Base-by-base conservation (phyloP, 30 jellyfish, hydroid and myxozoan species). In the Cassiopea xamachana region DNA sequence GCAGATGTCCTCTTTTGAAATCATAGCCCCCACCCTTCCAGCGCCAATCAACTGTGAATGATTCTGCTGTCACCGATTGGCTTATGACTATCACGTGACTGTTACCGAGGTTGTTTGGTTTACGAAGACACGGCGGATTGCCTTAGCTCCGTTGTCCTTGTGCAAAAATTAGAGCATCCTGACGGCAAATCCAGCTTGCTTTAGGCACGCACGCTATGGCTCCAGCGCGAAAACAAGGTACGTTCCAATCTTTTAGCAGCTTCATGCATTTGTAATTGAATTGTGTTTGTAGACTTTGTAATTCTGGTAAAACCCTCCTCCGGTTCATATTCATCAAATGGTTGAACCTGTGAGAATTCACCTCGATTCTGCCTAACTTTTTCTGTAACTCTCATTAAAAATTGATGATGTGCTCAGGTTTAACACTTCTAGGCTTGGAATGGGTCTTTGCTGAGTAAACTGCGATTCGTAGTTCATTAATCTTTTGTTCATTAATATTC, bases 201-300 rank as follows among this genome's bases (percentile, higher is more conserved):
- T 39, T 49, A 76, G 72, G 4, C 47, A 7, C 46, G 13, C 8
- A 2, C 71, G 47, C 16, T 10, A 76, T 76, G 85, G 85, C 85
- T 76, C 85, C 85, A 14, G 85, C 47, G n/a, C 85, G 72, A 46
- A 76, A 76, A 17, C 85, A 76, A 76, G 85, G 85, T 76, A 44
- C 7, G 70, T 76, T 5, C 44, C 44, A 13, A 3, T 3, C 49
- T 27, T 76, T 12, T 45, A 49, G 45, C 58, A 55, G 80, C 15
- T 76, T 48, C 39, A 27, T 27, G 39, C 39, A 27, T 27, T 27
- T 27, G 39, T 27, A 27, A 27, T 27, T 27, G 39, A 27, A 27
- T 27, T 27, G 39, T 27, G 39, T 27, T 27, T 27, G 39, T 27
- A 27, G 39, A 27, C 39, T 27, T 27, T 27, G 39, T 27, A 27